Conservation (phyloP, 2,113 vertebrate species). For the Neodontobutis hainanensis region DNA sequence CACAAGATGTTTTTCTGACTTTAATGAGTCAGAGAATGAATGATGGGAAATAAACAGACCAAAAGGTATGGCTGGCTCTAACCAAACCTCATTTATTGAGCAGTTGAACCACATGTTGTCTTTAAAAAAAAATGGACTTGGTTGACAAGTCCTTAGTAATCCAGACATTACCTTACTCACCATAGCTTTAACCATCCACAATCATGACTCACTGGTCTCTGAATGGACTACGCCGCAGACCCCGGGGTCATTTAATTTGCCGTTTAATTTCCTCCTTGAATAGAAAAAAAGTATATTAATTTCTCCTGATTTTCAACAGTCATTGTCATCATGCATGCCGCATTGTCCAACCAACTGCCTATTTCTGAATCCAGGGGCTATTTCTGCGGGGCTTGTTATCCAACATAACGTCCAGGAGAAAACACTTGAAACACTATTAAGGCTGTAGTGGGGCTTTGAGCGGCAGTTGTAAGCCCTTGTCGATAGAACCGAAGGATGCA, state of each 20-base stretch:
- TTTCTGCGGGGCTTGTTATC: slow-evolving; percentile 28
- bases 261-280: slow-evolving; percentile 51
- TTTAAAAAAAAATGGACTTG: too few species aligned
- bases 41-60: slow-evolving; percentile 64
- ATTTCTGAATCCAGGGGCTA: neutral
- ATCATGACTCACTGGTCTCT: slow-evolving; percentile 46
- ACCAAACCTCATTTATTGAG: too few species aligned
- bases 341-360: neutral
- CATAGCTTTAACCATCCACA: slow-evolving; percentile 39
- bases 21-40: slow-evolving; percentile 51
- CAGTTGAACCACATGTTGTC: too few species aligned
- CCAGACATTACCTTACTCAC: slow-evolving; percentile 37
- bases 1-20: slow-evolving; percentile 60
- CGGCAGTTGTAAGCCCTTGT: slow-evolving; percentile 56
- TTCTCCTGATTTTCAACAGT: slow-evolving; percentile 21
- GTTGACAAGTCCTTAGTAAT: neutral
- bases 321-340: neutral
- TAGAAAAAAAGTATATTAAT: slow-evolving; percentile 40
- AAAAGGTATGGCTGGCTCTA: too few species aligned
- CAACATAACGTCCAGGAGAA: slow-evolving; percentile 63
- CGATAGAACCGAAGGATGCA: slow-evolving; percentile 63
- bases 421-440: slow-evolving; percentile 79
- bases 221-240: slow-evolving; percentile 32
- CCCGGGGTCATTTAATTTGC: slow-evolving; percentile 54
- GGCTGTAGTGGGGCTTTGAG: slow-evolving; percentile 68